Base-by-base conservation (phyloP, 2,797 vertebrate genomes). In the Chrysolophus pictus region DNA sequence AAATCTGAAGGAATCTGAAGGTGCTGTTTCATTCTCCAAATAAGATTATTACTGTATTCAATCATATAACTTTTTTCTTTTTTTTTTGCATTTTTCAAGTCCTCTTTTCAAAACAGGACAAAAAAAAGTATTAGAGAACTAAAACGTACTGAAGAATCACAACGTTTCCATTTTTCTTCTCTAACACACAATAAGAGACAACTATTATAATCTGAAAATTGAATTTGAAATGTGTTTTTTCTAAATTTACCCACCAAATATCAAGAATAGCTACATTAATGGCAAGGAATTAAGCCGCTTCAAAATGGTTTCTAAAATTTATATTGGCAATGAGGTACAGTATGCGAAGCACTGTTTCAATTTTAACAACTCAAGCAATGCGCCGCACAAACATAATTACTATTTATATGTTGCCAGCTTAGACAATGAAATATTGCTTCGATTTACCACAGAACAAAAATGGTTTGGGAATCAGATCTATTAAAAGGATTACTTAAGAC, bases 1-100 rank as follows among this genome's bases (percentile, higher is more conserved):
- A 84, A 93, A 93, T n/a, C 21, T 26, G 22, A 84, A 87, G 41
- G 6, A 93, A 93, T n/a, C 21, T 26, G 24, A 84, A 87, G 37
- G 6, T 80, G 46, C 23, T 18, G 5, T 46, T 89, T 88, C 46
- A 62, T 33, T 65, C 78, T 65, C 35, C 14, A 63, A 83, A 39
- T 41, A 75, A 60, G 9, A 72, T 58, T 58, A 84, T 67, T 35
- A 60, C 5, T 42, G 47, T 6, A 74, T 44, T 65, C 23, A 65
- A 53, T 60, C 39, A 80, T 11, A 13, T 75, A 72, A 74, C 82
- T 49, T 10, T 1, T 4, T 53, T 55, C 31, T 65, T 56, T 76
- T 1, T 4, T 53, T 47, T 73, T 18, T 15, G 10, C 12, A 63
- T 72, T 89, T 91, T 46, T 5, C 6, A 65, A 72, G 11, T 39